Conservation (phyloP, 2,797 vertebrate species). For the Melanotaenia parkinsoni region DNA sequence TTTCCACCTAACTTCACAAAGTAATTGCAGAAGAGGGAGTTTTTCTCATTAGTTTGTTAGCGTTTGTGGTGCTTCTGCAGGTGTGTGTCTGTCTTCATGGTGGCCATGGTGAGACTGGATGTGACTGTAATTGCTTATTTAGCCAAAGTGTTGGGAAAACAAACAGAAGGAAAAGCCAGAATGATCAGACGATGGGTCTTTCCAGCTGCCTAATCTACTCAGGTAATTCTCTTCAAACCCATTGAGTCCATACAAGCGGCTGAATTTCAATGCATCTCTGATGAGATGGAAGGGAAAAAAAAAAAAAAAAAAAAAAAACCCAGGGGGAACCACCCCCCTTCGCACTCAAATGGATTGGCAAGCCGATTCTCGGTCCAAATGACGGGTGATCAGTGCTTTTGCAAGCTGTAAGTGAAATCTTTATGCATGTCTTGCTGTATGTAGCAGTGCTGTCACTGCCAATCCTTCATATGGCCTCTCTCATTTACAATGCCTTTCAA, state of each 20-base stretch:
- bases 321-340: conserved; percentile 49
- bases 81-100: conserved; percentile 77
- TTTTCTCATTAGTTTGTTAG: conserved; percentile 69
- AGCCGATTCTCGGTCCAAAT: conserved; percentile 74
- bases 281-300: conserved; percentile 56
- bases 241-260: conserved; percentile 78
- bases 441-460: conserved; percentile 50
- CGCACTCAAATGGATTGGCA: conserved; percentile 77
- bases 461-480: conserved; percentile 52
- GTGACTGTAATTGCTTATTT: conserved; percentile 86
- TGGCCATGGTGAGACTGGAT: conserved; percentile 77
- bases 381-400: conserved; percentile 78
- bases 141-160: conserved; percentile 81
- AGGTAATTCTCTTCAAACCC: conserved; percentile 83
- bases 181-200: conserved; percentile 65
- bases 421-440: conserved; percentile 67
- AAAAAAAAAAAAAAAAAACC: conserved; percentile 9
- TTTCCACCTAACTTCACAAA: conserved; percentile 53
- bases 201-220: conserved; percentile 79
- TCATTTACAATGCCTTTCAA: conserved; percentile 47
- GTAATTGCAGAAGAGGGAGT: conserved; percentile 47
- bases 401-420: conserved; percentile 71
- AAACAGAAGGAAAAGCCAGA: conserved; percentile 76
- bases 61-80: conserved; percentile 76
- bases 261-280: conserved; percentile 82